Base-by-base conservation (phyloP, 1,140 invertebrate species). In the Trichogramma pretiosum region DNA sequence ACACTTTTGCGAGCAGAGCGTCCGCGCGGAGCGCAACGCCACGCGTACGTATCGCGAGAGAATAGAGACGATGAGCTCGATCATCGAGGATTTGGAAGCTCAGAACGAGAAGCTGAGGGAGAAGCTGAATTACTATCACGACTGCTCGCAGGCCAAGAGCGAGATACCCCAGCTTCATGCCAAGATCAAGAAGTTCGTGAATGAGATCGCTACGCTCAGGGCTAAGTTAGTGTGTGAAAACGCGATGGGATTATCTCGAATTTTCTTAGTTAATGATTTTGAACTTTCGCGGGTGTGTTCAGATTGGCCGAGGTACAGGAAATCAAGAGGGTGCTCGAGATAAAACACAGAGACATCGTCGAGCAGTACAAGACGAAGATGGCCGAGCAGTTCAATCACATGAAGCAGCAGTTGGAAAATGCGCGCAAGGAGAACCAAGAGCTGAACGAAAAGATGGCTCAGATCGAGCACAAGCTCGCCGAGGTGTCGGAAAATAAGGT, bases 211-310 rank as follows among this genome's bases (percentile, higher is more conserved):
- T 30, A 41, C n/a, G 14, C 45, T 61, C 36, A 64, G 55, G 53
- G 35, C 52, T 39, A 61, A 59, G 62, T 64, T 21, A 59, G 54
- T 36, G n/a, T n/a, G n/a, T n/a, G n/a, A n/a, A n/a, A n/a, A n/a
- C n/a, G n/a, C n/a, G n/a, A n/a, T n/a, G n/a, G n/a, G n/a, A n/a
- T n/a, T 10, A 32, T 32, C 3, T 32, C 34, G 11, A 8, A 44
- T 17, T n/a, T 23, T 38, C 18, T n/a, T 21, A 14, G 35, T 19
- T 13, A 19, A n/a, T 10, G 18, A n/a, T n/a, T n/a, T n/a, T n/a
- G n/a, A n/a, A n/a, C n/a, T n/a, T n/a, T n/a, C n/a, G n/a, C n/a
- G n/a, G n/a, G n/a, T n/a, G n/a, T n/a, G n/a, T 45, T 41, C 21
- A 65, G 62, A 28, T 36, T 65, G 11, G 35, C 36, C 7, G 55